These are phyloP conservation scores for Drosophila eohydei DNA, from an alignment of 2,888 invertebrate genomes.

Conservation along the genomic window DNA sequence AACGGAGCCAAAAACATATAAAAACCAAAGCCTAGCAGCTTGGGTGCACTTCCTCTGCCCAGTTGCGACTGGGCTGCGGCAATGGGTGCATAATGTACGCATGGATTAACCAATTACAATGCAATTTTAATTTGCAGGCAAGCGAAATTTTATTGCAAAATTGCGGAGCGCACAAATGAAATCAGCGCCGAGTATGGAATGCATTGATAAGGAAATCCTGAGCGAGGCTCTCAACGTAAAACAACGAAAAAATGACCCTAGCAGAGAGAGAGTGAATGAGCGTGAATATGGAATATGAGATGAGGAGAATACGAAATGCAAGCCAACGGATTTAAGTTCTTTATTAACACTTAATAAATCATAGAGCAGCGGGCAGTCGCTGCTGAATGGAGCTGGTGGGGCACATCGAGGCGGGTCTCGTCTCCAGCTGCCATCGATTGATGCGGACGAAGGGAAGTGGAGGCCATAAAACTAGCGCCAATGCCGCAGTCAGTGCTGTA, in stretches of 20 bases:
- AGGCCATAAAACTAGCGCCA: conserved; percentile 75
- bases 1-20: conserved; percentile 8
- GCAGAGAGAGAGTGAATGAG: conserved; percentile 29
- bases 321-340: conserved; percentile 83
- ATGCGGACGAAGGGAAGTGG: conserved; percentile 64
- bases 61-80: conserved; percentile 40
- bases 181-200: conserved; percentile 76
- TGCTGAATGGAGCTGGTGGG: conserved; percentile 8
- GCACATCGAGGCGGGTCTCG: conserved; percentile 7
- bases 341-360: conserved; percentile 84
- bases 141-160: conserved; percentile 83
- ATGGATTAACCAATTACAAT: conserved; percentile 84
- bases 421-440: conserved; percentile 40
- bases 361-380: conserved; percentile 53
- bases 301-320: conserved; percentile 66
- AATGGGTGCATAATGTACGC: conserved; percentile 76
- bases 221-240: conserved; percentile 22
- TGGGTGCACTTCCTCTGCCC: conserved; percentile 50
- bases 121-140: conserved; percentile 84
- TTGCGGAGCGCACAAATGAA: conserved; percentile 75
- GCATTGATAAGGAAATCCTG: conserved; percentile 81
- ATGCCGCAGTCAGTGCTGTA: conserved; percentile 55
- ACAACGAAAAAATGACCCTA: not conserved
- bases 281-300: conserved; percentile 38
- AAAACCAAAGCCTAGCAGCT: conserved; percentile 29